Conservation (phyloP, 2,888 invertebrate genomes). For the Euclidia mi region DNA sequence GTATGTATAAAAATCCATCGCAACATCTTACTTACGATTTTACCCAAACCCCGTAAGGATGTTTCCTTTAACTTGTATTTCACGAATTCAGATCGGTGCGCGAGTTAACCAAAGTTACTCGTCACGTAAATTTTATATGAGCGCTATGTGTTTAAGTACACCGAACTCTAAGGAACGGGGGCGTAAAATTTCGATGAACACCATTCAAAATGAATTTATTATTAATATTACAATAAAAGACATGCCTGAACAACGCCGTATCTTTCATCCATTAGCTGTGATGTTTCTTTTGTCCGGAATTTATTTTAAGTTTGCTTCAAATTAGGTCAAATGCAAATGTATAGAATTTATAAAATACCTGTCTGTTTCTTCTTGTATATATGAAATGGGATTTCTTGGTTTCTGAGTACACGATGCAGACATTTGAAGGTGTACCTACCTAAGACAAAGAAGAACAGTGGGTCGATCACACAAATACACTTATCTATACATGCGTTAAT, state of each 20-base stretch:
- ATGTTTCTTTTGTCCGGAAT: background rate
- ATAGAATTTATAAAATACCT: no score
- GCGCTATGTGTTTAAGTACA: slow-evolving; percentile 56
- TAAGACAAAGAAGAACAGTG: no score
- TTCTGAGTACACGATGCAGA: no score
- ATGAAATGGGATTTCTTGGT: no score
- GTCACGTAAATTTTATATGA: slow-evolving; percentile 59
- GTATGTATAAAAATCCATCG: slow-evolving; percentile 4
- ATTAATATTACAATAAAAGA: slow-evolving; percentile 42
- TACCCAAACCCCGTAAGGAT: slow-evolving; percentile 17
- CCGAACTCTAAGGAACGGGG: slow-evolving; percentile 36
- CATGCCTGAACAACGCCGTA: slow-evolving; percentile 1
- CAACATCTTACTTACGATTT: slow-evolving; percentile 8
- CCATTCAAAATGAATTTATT: slow-evolving; percentile 51
- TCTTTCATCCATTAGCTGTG: slow-evolving; percentile 3
- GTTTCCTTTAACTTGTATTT: slow-evolving; percentile 34
- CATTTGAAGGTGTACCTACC: no score
- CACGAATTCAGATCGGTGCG: slow-evolving; percentile 39
- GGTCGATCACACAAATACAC: no score
- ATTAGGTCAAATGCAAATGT: no score
- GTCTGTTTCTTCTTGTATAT: no score
- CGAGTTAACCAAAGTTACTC: slow-evolving; percentile 43
- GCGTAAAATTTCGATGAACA: slow-evolving; percentile 53
- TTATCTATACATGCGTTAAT: no score
- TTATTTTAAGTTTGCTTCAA: background rate